Base-by-base conservation (phyloP, 1,140 invertebrate genomes). In the Stegodyphus dumicola region DNA sequence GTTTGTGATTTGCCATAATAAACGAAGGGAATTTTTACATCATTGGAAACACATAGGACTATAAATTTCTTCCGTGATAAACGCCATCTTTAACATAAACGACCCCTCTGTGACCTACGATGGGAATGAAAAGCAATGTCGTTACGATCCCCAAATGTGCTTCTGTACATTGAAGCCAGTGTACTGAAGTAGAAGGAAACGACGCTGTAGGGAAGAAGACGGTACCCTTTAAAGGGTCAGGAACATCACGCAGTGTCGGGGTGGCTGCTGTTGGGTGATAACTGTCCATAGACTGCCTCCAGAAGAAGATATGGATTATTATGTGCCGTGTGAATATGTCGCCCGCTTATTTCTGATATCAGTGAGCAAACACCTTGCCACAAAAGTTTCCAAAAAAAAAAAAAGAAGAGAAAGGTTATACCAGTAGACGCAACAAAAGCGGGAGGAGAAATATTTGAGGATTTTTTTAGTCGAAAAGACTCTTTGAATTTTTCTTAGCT, bases 231-330 rank as follows among this genome's bases (percentile, higher is more conserved):
- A 83, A 85, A 51, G 17, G 81, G 64, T 77, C 73, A 77, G 74
- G 48, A 33, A 33, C 33, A 33, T 33, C 33, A 33, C 33, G 3
- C 33, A 67, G n/a, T 80, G 69, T 60, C 70, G 73, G 69, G 64
- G 52, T 53, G 53, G 70, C 81, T 85, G 81, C 65, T 48, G 18
- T n/a, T n/a, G 17, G 17, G 71, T 60, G 73, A 76, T 76, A 85
- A 76, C 71, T 85, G 73, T 70, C 81, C 71, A 70, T 60, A 85
- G 54, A 60, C 73, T 76, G 53, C 60, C 60, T 77, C 18, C n/a
- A 74, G 77, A 70, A 70, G 65, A 79, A 79, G 66, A 76, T 76
- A 76, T 85, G 81, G 81, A 85, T 85, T 85, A 81, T 81, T 85
- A 85, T 85, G 65, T 76, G 73, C 53, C 65, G 81, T 53, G 49